These are phyloP conservation scores for Sitta carolinensis DNA, from an alignment of 2,797 vertebrate genomes.

Conservation along the genomic window DNA sequence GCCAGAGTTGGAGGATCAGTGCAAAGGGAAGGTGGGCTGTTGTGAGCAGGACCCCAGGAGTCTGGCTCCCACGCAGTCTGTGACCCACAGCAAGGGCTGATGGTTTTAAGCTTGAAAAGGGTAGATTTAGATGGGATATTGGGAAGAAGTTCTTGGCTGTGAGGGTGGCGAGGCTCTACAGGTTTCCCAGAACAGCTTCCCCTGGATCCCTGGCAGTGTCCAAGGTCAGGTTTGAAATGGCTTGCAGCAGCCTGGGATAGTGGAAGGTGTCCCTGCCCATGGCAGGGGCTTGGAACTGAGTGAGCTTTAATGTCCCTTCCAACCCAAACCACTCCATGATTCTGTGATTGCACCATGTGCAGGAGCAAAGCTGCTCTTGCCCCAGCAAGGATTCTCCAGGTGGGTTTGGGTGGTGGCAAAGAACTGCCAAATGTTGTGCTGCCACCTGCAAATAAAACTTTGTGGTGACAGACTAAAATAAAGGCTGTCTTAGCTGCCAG, in stretches of 20 bases:
- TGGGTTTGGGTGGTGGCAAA: not conserved
- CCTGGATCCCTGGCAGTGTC: not conserved
- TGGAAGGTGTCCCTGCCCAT: not conserved
- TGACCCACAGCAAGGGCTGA: not conserved
- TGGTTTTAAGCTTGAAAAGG: not conserved
- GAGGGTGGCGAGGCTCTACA: not conserved
- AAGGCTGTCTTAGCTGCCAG: not conserved
- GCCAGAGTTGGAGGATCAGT: not conserved
- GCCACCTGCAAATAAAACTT: not conserved
- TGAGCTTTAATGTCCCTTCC: not conserved
- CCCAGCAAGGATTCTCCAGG: not conserved
- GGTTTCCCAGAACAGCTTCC: not conserved
- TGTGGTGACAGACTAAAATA: not conserved
- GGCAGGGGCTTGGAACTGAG: rapidly evolving
- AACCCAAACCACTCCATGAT: not conserved
- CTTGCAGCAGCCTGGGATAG: rapidly evolving
- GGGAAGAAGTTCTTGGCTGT: not conserved
- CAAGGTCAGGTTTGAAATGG: rapidly evolving
- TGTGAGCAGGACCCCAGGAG: not conserved
- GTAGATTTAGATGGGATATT: not conserved
- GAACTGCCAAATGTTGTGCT: not conserved
- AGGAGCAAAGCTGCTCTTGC: not conserved
- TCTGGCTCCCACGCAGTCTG: not conserved
- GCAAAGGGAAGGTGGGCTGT: not conserved
- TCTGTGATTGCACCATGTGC: not conserved